A percentile compares a stretch with the other conserved stretches of the same genome.
Conservation (phyloP, 2,888 invertebrate species). For the Dolichopus griseipennis region DNA sequence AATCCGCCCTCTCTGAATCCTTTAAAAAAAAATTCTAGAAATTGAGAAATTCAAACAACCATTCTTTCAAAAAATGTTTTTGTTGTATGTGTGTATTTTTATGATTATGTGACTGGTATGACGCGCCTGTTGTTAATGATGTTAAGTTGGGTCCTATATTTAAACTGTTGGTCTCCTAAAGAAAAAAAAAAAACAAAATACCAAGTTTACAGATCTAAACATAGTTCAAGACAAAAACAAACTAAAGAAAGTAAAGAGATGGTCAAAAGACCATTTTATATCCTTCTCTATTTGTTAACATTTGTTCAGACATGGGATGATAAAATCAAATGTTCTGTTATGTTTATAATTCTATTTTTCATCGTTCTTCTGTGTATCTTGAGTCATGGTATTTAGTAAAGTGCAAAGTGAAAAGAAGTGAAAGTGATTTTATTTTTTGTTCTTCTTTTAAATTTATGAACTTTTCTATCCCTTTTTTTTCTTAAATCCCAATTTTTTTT, state of each 20-base stretch:
- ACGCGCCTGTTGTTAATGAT: background rate
- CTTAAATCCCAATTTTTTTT: background rate
- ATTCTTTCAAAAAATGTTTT: no score
- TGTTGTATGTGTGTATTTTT: background rate
- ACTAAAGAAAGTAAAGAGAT: background rate
- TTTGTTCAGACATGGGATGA: background rate
- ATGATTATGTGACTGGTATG: background rate
- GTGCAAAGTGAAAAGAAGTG: no score
- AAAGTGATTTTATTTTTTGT: no score
- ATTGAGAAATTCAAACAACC: no score
- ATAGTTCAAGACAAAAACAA: background rate
- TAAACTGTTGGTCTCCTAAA: background rate
- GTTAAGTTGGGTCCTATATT: background rate
- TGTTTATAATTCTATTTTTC: background rate
- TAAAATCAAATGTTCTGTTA: background rate
- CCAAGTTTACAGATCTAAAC: no score
- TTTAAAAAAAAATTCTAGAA: no score
- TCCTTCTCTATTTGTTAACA: background rate
- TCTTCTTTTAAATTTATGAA: background rate
- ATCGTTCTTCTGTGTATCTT: no score
- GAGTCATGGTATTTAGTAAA: no score
- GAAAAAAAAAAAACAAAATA: no score
- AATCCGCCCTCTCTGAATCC: no score
- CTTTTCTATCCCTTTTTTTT: background rate
- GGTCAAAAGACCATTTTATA: background rate